Conservation (phyloP, 2,797 vertebrate genomes). For the Hapalemur alaotrensis region DNA sequence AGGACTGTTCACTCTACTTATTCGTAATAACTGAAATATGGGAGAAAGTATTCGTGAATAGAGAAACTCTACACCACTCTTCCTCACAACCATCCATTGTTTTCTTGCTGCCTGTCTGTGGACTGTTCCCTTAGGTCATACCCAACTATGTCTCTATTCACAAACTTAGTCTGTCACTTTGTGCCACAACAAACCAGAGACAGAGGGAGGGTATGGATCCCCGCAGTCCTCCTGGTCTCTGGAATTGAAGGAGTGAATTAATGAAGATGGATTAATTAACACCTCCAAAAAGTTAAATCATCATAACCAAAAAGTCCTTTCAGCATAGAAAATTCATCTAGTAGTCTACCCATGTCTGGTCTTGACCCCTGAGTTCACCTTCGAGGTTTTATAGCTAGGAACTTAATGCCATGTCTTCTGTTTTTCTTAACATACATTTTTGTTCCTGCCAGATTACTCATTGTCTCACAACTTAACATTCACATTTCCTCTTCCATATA, state of each 20-base stretch:
- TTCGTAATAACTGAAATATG: neutral
- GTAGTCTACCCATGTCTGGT: neutral
- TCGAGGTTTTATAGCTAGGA: neutral
- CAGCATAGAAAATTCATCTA: neutral
- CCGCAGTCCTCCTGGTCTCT: neutral
- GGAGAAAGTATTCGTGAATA: neutral
- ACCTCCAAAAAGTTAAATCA: slow-evolving; percentile 34
- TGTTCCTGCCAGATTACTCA: neutral
- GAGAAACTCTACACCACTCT: neutral
- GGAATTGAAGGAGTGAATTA: neutral
- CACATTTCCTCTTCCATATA: neutral
- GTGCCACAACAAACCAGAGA: neutral
- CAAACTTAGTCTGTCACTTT: neutral
- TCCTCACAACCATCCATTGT: neutral
- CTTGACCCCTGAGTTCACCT: neutral
- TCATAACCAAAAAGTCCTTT: slow-evolving; percentile 12
- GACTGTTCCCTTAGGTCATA: neutral
- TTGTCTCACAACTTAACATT: slow-evolving; percentile 19
- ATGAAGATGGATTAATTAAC: neutral
- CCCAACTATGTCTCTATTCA: neutral
- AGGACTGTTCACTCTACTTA: neutral
- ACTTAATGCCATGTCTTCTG: neutral
- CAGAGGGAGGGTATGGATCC: neutral
- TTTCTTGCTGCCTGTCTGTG: neutral
- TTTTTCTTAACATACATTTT: slow-evolving; percentile 1